Evolutionary conservation across 1,140 invertebrate genomes (phyloP).

Genomic region (Geopemphigus sp.): DNA sequence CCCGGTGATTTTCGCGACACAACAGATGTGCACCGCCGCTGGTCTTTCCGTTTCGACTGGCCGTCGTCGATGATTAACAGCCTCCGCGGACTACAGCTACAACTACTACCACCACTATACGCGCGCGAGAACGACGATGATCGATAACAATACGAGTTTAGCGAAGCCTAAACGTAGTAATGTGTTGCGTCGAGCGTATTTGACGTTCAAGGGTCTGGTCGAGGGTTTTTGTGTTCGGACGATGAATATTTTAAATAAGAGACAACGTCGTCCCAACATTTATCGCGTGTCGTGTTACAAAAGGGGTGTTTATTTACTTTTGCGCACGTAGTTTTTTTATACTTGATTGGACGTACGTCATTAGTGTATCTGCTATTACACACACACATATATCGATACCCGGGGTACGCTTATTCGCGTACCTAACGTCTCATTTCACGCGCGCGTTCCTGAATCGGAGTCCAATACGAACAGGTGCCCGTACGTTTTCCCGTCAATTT

Average conservation of each 20-base stretch:
- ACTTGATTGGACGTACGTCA: not conserved
- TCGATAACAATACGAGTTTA: conserved; percentile 41
- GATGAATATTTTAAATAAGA: conserved; percentile 37
- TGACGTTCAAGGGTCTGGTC: not conserved
- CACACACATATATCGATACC: too few relatives aligned
- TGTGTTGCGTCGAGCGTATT: conserved; percentile 13
- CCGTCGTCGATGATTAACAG: conserved; percentile 40
- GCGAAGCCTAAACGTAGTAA: conserved; percentile 43
- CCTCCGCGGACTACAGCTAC: conserved; percentile 5
- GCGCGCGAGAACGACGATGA: conserved; percentile 13
- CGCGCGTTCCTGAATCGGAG: too few relatives aligned
- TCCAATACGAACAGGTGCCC: too few relatives aligned
- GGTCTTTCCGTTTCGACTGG: conserved; percentile 23
- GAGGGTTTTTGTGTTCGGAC: not conserved
- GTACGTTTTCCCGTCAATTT: too few relatives aligned
- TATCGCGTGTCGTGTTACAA: conserved; percentile 9
- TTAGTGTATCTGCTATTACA: too few relatives aligned
- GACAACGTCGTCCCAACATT: not conserved
- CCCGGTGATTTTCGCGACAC: conserved; percentile 35
- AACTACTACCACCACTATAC: too few relatives aligned
- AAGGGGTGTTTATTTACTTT: not conserved
- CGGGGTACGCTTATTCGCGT: too few relatives aligned
- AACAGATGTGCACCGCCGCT: conserved; percentile 42
- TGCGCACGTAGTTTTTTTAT: conserved; percentile 8
- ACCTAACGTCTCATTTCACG: too few relatives aligned